Base-by-base conservation (phyloP, 2,888 invertebrate genomes). In the Mamestra brassicae region DNA sequence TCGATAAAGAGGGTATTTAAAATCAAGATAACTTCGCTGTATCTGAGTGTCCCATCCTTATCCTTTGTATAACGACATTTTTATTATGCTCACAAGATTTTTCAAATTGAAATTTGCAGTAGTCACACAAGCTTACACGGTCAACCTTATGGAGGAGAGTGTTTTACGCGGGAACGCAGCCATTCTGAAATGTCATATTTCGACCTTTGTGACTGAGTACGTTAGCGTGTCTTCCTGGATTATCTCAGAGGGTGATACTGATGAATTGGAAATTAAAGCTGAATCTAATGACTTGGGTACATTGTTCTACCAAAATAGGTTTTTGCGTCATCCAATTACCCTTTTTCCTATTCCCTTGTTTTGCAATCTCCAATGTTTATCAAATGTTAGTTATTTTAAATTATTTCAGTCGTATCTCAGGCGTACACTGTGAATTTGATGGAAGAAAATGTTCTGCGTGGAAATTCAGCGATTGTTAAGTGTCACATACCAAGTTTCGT, bases 401-500 rank as follows among this genome's bases (percentile, higher is more conserved):
- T 55, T 55, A 78, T 95, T 98, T 97, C 97, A 99, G 99, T 98
- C 95, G 98, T 99, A 89, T 98, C 98, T 90, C 98, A 99, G 97
- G 97, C 97, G 80, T 99, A 98, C 96, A 98, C 97, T 90, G 98
- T 98, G 88, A 98, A 98, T 97, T 98, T 99, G 91, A 98, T 98
- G 98, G 98, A 98, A 94, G 98, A 99, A 95, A 98, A 98, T 95
- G 98, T 99, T 86, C 97, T 99, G 89, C 98, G 98, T 91, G 98
- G 98, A 91, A 99, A 99, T 96, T 98, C 98, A 85, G 99, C 98
- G 85, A 98, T 98, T 93, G 97, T 99, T 91, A 98, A 99, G 97
- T 99, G 99, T 97, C 98, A 98, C 96, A 98, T 99, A 95, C 98
- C 99, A 90, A 98, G 98, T 97, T 99, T 99, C 97, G 98, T 99